These are phyloP conservation scores for Tyria jacobaeae DNA, from an alignment of 2,888 invertebrate genomes.

Conservation along the genomic window DNA sequence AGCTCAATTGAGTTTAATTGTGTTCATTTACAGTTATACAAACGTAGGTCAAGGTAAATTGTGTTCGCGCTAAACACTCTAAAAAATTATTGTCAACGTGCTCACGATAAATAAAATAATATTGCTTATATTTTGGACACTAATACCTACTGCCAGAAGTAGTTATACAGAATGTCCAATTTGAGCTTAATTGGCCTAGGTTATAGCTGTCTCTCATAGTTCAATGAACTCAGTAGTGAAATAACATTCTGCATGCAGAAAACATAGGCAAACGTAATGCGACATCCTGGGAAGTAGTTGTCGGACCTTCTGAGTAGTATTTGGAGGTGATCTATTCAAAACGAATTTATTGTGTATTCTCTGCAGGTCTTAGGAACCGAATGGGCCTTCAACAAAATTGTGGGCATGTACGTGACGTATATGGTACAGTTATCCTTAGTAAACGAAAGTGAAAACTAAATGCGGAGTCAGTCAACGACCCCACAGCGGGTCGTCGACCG, in stretches of 20 bases:
- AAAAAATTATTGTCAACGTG: slow-evolving; percentile 7
- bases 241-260: slow-evolving; percentile 23
- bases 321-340: slow-evolving; percentile 29
- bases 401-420: slow-evolving; percentile 77
- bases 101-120: slow-evolving; percentile 1
- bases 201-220: slow-evolving; percentile 40
- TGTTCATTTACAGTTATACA: slow-evolving; percentile 31
- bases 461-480: slow-evolving; percentile 82
- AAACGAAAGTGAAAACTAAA: slow-evolving; percentile 86
- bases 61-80: slow-evolving; percentile 13
- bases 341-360: slow-evolving; percentile 62
- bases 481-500: slow-evolving; percentile 81
- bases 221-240: slow-evolving; percentile 39
- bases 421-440: slow-evolving; percentile 86
- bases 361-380: slow-evolving; percentile 66
- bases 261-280: slow-evolving; percentile 10
- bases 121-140: background rate
- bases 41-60: slow-evolving; percentile 46
- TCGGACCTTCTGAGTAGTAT: slow-evolving; percentile 22
- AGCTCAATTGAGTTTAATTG: slow-evolving; percentile 33
- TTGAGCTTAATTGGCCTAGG: slow-evolving; percentile 37
- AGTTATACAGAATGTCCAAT: slow-evolving; percentile 30
- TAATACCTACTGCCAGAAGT: background rate
- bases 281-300: slow-evolving; percentile 10
- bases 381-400: slow-evolving; percentile 59